Percentiles rank a stretch among this genome's conserved stretches.
Evolutionary conservation across 2,797 vertebrate genomes (phyloP).

Genomic region (Melanotaenia nigrans): DNA sequence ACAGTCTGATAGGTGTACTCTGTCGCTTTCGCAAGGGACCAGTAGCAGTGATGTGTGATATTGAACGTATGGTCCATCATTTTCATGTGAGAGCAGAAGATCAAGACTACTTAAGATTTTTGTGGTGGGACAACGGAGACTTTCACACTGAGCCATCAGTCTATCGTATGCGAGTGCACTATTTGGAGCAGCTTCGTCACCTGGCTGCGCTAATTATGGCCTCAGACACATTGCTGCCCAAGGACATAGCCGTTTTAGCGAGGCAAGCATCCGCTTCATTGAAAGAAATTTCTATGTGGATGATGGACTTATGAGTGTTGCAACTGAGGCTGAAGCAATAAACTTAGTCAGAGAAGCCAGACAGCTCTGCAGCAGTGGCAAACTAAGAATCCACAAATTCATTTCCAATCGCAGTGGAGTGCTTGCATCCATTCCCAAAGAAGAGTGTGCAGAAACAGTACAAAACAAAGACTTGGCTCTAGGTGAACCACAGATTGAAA

Average conservation of each 20-base stretch:
- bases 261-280: constrained; percentile 33
- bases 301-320: too few species aligned
- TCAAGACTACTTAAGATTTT: too few species aligned
- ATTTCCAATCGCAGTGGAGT: constrained; percentile 1
- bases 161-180: not conserved
- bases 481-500: not conserved
- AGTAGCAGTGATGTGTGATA: not conserved
- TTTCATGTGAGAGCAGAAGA: not conserved
- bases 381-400: constrained; percentile 10
- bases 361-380: constrained; percentile 3
- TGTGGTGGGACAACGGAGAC: not conserved
- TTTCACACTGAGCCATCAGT: not conserved
- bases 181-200: not conserved
- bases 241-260: not conserved
- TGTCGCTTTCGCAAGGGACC: not conserved
- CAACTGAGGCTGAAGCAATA: constrained; percentile 4
- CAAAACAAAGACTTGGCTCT: not conserved
- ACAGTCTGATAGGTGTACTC: not conserved
- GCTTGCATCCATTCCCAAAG: not conserved
- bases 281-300: too few species aligned
- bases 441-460: not conserved
- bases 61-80: not conserved
- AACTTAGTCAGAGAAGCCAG: constrained; percentile 1
- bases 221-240: not conserved
- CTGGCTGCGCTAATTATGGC: not conserved